Percentiles rank a stretch among this genome's conserved stretches.
Evolutionary conservation across 2,888 invertebrate genomes (phyloP).

Genomic region (Heliconius erato): DNA sequence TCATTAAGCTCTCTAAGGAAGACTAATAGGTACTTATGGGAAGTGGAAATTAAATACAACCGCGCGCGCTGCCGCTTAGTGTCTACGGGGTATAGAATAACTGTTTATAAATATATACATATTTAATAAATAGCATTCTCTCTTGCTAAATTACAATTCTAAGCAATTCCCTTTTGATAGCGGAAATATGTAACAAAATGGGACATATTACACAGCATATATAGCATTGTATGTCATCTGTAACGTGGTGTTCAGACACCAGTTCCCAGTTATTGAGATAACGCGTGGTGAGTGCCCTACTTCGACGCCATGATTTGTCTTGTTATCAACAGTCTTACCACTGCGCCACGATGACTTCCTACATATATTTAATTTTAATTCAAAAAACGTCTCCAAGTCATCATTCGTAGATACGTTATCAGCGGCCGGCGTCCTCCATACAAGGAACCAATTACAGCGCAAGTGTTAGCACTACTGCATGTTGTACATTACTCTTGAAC

Average conservation of each 20-base stretch:
- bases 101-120: not conserved
- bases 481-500: not conserved
- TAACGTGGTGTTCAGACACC: too few relatives aligned
- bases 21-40: not conserved
- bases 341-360: not conserved
- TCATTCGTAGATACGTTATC: not conserved
- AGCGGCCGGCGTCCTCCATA: not conserved
- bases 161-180: too few relatives aligned
- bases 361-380: too few relatives aligned
- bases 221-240: too few relatives aligned
- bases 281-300: too few relatives aligned
- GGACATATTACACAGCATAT: too few relatives aligned
- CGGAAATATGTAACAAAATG: too few relatives aligned
- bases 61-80: too few relatives aligned
- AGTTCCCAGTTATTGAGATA: too few relatives aligned
- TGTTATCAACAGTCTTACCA: not conserved
- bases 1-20: not conserved
- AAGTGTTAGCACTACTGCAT: not conserved
- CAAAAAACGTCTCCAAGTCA: not conserved
- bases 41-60: not conserved
- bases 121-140: too few relatives aligned
- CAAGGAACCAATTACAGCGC: conserved; percentile 19
- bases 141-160: too few relatives aligned
- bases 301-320: too few relatives aligned
- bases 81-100: not conserved